phyloP scores from a whole-genome alignment of 2,888 invertebrate genomes.

The Trachelus tabidus region DNA sequence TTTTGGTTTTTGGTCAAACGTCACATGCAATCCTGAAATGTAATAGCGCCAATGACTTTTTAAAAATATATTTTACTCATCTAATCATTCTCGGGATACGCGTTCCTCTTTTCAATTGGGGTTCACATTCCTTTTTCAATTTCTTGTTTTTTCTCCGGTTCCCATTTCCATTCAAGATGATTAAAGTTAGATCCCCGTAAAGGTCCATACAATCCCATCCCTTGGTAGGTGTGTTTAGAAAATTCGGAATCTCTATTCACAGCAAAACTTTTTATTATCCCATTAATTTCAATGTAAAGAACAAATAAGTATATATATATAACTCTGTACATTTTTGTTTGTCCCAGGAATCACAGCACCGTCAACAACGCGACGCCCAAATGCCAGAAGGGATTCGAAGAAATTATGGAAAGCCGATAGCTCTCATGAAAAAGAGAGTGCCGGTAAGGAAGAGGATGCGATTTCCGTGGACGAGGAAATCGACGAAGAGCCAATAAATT shows the following conservation, averaged over 20 bases:
- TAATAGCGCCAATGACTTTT: not conserved
- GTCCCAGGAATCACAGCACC: slow-evolving; percentile 49
- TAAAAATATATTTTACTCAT: not conserved
- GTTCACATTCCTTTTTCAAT: not conserved
- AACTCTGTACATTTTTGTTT: not conserved
- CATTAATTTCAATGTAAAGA: not conserved
- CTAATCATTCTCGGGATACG: not conserved
- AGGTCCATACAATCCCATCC: not conserved
- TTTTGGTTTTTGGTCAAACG: not conserved
- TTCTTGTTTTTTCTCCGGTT: not conserved
- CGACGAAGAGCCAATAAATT: slow-evolving; percentile 50
- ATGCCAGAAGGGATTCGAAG: slow-evolving; percentile 54
- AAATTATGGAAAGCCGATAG: slow-evolving; percentile 54
- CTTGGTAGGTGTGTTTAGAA: not conserved
- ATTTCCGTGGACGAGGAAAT: slow-evolving; percentile 47
- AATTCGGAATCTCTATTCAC: not conserved
- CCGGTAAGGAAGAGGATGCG: slow-evolving; percentile 56
- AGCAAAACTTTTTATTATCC: not conserved
- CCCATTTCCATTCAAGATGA: not conserved
- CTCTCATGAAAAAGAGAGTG: slow-evolving; percentile 50
- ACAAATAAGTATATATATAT: not conserved
- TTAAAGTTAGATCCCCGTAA: not conserved
- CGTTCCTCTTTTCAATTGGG: not conserved
- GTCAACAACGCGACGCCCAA: slow-evolving; percentile 51
- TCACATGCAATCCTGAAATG: not conserved